Base-by-base conservation (phyloP, 2,888 invertebrate species). In the Abscondita cerata region DNA sequence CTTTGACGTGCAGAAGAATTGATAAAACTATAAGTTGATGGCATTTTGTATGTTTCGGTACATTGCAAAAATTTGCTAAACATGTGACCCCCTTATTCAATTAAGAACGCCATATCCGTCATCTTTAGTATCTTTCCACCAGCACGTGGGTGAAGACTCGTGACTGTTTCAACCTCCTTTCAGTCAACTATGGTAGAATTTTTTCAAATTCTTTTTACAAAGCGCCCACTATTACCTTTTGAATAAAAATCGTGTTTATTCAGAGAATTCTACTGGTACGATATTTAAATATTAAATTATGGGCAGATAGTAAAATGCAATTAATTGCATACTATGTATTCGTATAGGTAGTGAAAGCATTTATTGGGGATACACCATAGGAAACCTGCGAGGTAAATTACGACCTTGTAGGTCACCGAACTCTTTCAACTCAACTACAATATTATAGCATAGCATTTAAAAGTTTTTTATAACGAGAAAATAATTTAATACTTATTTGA, bases 341-440 rank as follows among this genome's bases (percentile, higher is more conserved):
- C 20, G 2, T 44, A 33, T 34, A 16, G 50, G 13, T 38, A 67
- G 67, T 67, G 67, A 67, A 67, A 67, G 67, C 67, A 52, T 44
- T 36, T 51, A 44, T 50, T 47, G 51, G 63, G 64, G 53, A 58
- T 61, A 57, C 61, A 47, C 59, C n/a, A 8, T 64, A 64, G 67
- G 67, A 60, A 67, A 59, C 58, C 57, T 13, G 47, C 50, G 20
- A 38, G 36, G 33, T 62, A 55, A 53, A 62, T 55, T 62, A 63
- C 65, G 67, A 65, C 67, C 67, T 67, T 67, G 67, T 47, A 59
- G 65, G 63, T 65, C 67, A 65, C 34, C 59, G 67, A 67, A 63
- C 67, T 55, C 57, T 47, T 25, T 33, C 31, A 46, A 36, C 12
- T 36, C 36, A 25, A 48, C 48, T 20, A 48, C n/a, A 18, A 31